A percentile compares a stretch with the other conserved stretches of the same genome.
These are phyloP conservation scores for Limnephilus marmoratus DNA, from an alignment of 2,888 invertebrate species.

Conservation along the genomic window DNA sequence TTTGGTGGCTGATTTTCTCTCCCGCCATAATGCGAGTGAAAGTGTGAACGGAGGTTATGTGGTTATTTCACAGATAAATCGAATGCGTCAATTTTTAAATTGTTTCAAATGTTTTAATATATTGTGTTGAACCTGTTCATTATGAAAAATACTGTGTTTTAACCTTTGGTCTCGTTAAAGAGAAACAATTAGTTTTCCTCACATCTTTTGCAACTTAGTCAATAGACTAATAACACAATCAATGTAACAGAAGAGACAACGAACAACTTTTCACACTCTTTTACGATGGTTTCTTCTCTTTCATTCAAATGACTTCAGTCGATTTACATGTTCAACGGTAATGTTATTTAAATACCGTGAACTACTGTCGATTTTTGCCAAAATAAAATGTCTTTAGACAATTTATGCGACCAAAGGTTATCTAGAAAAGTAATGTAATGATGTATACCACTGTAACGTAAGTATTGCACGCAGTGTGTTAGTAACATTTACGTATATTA, in stretches of 20 bases:
- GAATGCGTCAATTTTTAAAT: background rate
- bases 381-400: too few species aligned
- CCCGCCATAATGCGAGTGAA: background rate
- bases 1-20: background rate
- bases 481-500: background rate
- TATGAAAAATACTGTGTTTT: background rate
- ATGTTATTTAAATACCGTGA: background rate
- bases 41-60: background rate
- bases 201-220: background rate
- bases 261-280: too few species aligned
- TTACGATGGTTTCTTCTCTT: too few species aligned
- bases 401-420: background rate
- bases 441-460: background rate
- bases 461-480: background rate
- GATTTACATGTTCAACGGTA: background rate
- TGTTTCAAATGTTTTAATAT: background rate
- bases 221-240: too few species aligned
- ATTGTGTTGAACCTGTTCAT: background rate
- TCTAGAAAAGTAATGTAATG: too few species aligned
- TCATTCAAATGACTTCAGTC: background rate
- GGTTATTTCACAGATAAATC: background rate
- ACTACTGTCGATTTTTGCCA: background rate
- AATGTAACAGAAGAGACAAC: too few species aligned
- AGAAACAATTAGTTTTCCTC: background rate
- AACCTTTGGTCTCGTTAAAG: background rate